A percentile compares a stretch with the other conserved stretches of the same genome.
Conservation (phyloP, 2,113 vertebrate genomes). For the Grallaria varia region DNA sequence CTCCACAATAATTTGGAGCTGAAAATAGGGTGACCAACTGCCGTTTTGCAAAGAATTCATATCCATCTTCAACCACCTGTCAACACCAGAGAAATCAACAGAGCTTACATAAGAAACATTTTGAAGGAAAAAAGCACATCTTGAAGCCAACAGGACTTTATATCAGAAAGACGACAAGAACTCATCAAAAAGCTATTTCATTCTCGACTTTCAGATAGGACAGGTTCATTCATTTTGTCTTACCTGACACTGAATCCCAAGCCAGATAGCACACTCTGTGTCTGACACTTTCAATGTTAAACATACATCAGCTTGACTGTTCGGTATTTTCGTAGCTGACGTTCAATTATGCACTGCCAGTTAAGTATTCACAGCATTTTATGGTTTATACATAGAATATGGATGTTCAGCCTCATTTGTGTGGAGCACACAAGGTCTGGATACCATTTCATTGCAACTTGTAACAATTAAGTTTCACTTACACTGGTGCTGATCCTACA, state of each 20-base stretch:
- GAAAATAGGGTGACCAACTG: slow-evolving; percentile 94
- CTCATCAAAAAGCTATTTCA: background rate
- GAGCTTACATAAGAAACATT: background rate
- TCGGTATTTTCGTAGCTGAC: background rate
- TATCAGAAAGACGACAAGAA: background rate
- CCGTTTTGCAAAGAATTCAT: slow-evolving; percentile 94
- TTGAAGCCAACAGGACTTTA: background rate
- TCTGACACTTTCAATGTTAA: background rate
- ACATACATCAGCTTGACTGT: background rate
- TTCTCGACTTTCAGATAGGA: background rate
- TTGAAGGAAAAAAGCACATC: background rate
- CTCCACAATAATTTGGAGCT: slow-evolving; percentile 93
- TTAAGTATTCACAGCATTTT: background rate
- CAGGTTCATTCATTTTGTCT: background rate
- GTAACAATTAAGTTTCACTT: background rate
- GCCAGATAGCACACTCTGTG: background rate
- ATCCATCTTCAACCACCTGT: slow-evolving; percentile 94
- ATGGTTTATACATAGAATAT: background rate
- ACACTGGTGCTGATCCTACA: background rate
- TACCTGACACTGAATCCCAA: background rate
- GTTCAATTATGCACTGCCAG: background rate
- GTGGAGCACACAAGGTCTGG: background rate
- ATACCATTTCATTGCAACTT: background rate
- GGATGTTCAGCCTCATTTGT: background rate
- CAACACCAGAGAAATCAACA: slow-evolving; percentile 27